Percentiles rank a stretch among this genome's conserved stretches.
Conservation (phyloP, 2,113 vertebrate genomes). For the Pleuronectes platessa region DNA sequence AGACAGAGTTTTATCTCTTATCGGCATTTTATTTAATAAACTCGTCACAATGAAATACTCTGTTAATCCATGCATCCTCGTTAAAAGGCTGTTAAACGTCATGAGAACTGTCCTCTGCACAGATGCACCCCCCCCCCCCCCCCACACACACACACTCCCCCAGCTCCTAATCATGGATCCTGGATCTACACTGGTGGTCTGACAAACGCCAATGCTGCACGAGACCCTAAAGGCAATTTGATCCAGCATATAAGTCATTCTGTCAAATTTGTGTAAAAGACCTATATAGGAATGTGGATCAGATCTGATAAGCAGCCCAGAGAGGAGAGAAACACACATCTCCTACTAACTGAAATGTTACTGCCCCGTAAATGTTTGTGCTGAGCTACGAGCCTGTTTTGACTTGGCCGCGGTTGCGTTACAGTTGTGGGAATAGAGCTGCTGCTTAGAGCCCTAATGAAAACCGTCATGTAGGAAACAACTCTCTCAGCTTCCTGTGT, state of each 20-base stretch:
- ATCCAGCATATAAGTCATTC: conserved; percentile 37
- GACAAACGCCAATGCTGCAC: background rate
- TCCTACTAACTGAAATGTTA: background rate
- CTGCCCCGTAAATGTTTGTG: conserved; percentile 13
- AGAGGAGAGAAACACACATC: conserved; percentile 2
- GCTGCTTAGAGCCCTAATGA: background rate
- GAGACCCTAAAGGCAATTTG: conserved; percentile 46
- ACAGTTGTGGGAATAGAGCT: background rate
- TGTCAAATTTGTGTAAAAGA: conserved; percentile 47
- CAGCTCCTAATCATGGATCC: background rate
- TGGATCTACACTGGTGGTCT: conserved; percentile 39
- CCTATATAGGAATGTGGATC: conserved; percentile 60
- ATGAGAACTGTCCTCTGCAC: background rate
- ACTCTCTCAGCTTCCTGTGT: background rate
- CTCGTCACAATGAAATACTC: too few species aligned
- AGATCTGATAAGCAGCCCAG: conserved; percentile 47
- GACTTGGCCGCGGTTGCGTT: background rate
- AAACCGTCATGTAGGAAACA: background rate
- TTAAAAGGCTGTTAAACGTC: too few species aligned
- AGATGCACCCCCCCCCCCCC: background rate
- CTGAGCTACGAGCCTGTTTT: conserved; percentile 7
- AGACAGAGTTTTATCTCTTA: too few species aligned
- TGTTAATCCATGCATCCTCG: too few species aligned
- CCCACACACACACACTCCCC: background rate
- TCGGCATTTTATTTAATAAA: too few species aligned